A percentile compares a stretch with the other conserved stretches of the same genome.
Evolutionary conservation across 2,888 invertebrate genomes (phyloP).

Genomic region (Drosophila colorata): DNA sequence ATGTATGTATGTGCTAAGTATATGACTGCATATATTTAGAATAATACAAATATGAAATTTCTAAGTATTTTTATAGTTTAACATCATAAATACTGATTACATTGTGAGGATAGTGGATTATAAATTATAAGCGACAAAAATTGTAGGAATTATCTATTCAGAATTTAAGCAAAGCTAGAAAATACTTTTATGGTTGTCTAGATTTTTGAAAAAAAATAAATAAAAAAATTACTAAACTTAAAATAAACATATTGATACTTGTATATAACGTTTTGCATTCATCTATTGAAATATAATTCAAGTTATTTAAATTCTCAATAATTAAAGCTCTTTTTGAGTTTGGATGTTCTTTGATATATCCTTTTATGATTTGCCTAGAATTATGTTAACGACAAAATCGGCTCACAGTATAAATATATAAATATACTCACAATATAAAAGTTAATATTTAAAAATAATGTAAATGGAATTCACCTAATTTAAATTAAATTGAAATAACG

Average conservation of each 20-base stretch:
- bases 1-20: slow-evolving; percentile 72
- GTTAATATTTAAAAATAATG: neutral
- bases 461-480: neutral
- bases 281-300: neutral
- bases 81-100: neutral
- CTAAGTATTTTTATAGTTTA: slow-evolving; percentile 53
- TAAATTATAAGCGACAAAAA: neutral
- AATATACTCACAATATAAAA: neutral
- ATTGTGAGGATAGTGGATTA: neutral
- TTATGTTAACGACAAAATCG: too few species aligned
- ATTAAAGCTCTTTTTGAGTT: too few species aligned
- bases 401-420: too few species aligned
- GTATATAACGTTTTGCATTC: too few species aligned
- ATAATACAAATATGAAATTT: slow-evolving; percentile 11
- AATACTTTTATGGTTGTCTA: neutral
- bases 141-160: neutral
- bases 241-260: too few species aligned
- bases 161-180: neutral
- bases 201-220: neutral
- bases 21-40: slow-evolving; percentile 24
- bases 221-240: neutral
- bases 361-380: too few species aligned
- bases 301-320: neutral
- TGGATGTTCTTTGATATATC: neutral
- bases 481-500: neutral